Base-by-base conservation (phyloP, 2,797 vertebrate genomes). In the Lutjanus campechanus region DNA sequence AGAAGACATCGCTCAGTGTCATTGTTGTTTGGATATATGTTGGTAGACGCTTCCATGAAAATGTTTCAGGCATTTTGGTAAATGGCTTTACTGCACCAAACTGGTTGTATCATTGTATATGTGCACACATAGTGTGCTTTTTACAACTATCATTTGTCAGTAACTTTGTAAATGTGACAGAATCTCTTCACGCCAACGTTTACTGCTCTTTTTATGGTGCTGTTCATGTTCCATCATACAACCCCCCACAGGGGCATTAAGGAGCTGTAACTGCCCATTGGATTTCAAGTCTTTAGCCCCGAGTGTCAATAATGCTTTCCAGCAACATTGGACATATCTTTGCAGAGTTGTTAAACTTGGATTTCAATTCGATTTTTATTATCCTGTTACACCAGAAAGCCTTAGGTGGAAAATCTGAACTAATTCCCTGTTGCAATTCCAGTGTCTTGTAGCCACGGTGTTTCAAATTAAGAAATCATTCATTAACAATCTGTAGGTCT, bases 191-290 rank as follows among this genome's bases (percentile, higher is more conserved):
- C 1, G 1, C 41, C 50, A 61, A 8, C n/a, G 5, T 73, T 79
- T 74, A 74, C 66, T 76, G 49, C 60, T 75, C 16, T 86, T 62
- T 82, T 79, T 59, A 83, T 83, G 61, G 61, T n/a, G 40, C 55
- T 36, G 49, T 47, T 72, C 59, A 65, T 41, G 63, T 77, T 58
- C 63, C 43, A 78, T 47, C 22, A 68, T 64, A 40, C 41, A 67
- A 10, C 13, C 53, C 29, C 72, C 65, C 40, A 55, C 1, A 60
- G 53, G 43, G 65, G 43, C 58, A 58, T 62, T 53, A 69, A 71
- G 13, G 8, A 68, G 62, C 76, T 67, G 43, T 71, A 60, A 73
- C 43, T 36, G 41, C 49, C 55, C n/a, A 51, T 16, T 83, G 43
- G 72, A 73, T 78, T 77, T 69, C 3, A 67, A 49, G 70, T 61